Evolutionary conservation across 1,140 invertebrate genomes (phyloP), one percentile per base, ranked within the genome.

Genomic region (Aphidius gifuensis): DNA sequence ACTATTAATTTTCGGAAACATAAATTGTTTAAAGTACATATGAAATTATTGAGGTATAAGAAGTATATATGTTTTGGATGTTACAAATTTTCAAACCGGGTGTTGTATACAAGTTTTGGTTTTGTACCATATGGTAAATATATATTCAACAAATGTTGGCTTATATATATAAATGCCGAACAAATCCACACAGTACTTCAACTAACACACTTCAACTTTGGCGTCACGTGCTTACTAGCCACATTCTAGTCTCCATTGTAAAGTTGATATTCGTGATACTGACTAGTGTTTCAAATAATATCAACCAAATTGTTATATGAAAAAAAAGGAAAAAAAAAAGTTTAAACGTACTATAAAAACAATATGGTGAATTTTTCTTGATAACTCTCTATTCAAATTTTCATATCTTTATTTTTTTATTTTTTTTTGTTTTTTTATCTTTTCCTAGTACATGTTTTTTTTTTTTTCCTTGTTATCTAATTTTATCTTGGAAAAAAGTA

Each of bases 151-250:
- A 49, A 49, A 49, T 49, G 47, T 49, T 21, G 47, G 47, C 47
- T 49, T 32, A 32, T 49, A 49, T 49, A 49, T 49, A 49, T 6
- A 49, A 49, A 49, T 49, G 6, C 47, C 47, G 16, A 49, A 49
- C 47, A 49, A 6, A 49, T n/a, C 9, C 47, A 9, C 2, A 2
- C 23, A 32, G 44, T 45, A 45, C 44, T 45, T 45, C 3, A 45
- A 45, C 44, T 3, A 49, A 49, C 47, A 49, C 47, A 49, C 47
- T 49, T 49, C 47, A 49, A 49, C 47, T 49, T 49, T 49, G 47
- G 47, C 6, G 47, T 49, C 47, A 49, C 47, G 47, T 49, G 47
- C 44, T 11, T 49, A 49, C 47, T 21, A 6, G 47, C 9, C 47
- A 49, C 9, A 49, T 49, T 6, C 16, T 49, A 16, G 16, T 16